A percentile compares a stretch with the other conserved stretches of the same genome.
These are phyloP conservation scores for Boloria euphrosyne DNA, from an alignment of 2,888 invertebrate species.

Conservation along the genomic window DNA sequence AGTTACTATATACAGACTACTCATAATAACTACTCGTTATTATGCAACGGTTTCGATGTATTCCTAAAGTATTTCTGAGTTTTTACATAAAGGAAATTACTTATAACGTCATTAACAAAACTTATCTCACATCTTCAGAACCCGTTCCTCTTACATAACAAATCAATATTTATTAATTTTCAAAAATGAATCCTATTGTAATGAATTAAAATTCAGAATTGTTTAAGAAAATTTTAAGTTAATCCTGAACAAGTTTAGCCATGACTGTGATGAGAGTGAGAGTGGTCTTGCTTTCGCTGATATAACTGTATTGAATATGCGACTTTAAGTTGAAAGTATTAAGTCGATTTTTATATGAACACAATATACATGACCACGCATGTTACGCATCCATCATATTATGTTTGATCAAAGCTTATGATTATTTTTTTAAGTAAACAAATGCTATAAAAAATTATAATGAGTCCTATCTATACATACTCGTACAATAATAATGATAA, in stretches of 20 bases:
- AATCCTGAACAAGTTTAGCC: slow-evolving; percentile 36
- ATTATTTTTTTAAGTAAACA: too few species aligned
- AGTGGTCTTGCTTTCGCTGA: slow-evolving; percentile 43
- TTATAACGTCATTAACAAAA: slow-evolving; percentile 16
- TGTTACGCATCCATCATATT: slow-evolving; percentile 5
- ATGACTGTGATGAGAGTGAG: slow-evolving; percentile 40
- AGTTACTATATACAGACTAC: too few species aligned
- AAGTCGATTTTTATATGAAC: slow-evolving; percentile 11
- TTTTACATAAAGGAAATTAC: slow-evolving; percentile 21
- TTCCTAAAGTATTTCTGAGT: background rate
- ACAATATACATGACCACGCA: background rate
- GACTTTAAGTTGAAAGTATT: background rate
- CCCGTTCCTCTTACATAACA: slow-evolving; percentile 33
- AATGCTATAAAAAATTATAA: too few species aligned
- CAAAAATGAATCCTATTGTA: slow-evolving; percentile 9
- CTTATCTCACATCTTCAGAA: slow-evolving; percentile 18
- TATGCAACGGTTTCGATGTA: too few species aligned
- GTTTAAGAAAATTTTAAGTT: slow-evolving; percentile 16
- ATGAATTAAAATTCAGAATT: slow-evolving; percentile 12
- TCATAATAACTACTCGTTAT: too few species aligned
- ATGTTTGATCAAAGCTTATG: background rate
- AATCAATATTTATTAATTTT: background rate
- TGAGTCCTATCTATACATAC: too few species aligned
- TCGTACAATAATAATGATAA: too few species aligned
- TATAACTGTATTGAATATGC: background rate